Base-by-base conservation (phyloP, 2,888 invertebrate species). In the Pristionchus mayeri region DNA sequence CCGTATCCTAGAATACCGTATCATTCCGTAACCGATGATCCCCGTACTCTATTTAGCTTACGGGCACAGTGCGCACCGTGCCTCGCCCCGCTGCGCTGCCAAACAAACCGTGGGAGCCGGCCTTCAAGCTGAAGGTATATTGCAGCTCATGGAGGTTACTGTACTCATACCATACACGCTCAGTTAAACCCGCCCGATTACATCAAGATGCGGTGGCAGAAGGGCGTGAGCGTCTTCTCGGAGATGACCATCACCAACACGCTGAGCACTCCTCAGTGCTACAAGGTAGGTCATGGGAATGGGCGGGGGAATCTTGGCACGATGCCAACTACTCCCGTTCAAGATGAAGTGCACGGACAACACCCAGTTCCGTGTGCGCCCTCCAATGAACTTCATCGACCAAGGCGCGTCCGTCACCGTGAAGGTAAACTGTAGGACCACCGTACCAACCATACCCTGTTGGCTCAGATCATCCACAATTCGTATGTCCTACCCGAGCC, bases 341-440 rank as follows among this genome's bases (percentile, higher is more conserved):
- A 48, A 78, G 76, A 52, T 78, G 50, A 78, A 78, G 30, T 78
- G 76, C 52, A 78, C 76, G 30, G 76, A 78, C 76, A 78, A 78
- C 50, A 24, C 76, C 50, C 76, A 40, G 30, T 78, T 78, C 50
- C 76, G 76, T 34, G 76, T 78, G 27, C 76, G 76, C 0, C 76
- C 76, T 0, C 76, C 76, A 9, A 78, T 78, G 76, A 52, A 52
- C 48, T 50, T 78, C 50, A 27, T 78, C 52, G 76, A 78, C 50
- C 13, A 30, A 18, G 50, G 50, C 27, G 76, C 40, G n/a, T 21
- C 27, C 30, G 48, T 34, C 1, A 11, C 50, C 30, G 76, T 78
- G 18, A 48, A 52, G 48, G 76, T 78, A 48, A 3, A 27, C 44
- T 37, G 40, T 40, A 40, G 24, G 16, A 16, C 18, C 34, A 63